Base-by-base conservation (phyloP, 2,113 vertebrate genomes). In the Notiomystis cincta region DNA sequence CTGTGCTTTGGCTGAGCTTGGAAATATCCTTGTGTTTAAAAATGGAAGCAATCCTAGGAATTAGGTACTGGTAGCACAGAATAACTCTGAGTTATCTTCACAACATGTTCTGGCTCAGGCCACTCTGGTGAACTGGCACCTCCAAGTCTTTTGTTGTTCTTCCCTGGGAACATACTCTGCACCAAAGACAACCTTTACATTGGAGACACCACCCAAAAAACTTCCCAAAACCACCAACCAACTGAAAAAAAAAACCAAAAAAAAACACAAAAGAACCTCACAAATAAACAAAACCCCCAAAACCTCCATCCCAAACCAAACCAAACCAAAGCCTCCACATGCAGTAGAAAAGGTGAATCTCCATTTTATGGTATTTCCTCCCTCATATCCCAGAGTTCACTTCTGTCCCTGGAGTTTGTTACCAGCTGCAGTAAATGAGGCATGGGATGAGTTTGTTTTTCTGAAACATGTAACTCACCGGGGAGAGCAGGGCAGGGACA, bases 391-490 rank as follows among this genome's bases (percentile, higher is more conserved):
- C 57, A 61, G 28, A 72, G 69, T 75, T 94, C 70, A 51, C 42
- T 82, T 53, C 37, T 33, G 24, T 93, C 89, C 78, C 76, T 56
- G 54, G 94, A 87, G 87, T 44, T 57, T 73, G 51, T 6, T 71
- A 66, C n/a, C 93, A 94, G 85, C 81, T 87, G 85, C 77, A 95
- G 21, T 50, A 82, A 94, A 96, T 91, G 94, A 97, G 83, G 96
- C 94, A 83, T 89, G 69, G 69, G 77, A 96, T 78, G 80, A 92
- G 58, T 82, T 51, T 94, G 88, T 61, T 91, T 53, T 58, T 89
- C 76, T 75, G 65, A 91, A 91, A 82, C n/a, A 64, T 9, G 44
- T 13, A 80, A 38, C 62, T 93, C 90, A n/a, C 86, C 56, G 82
- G 82, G 82, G 90, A 93, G 7, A 66, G 13, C 15, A 51, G 54